phyloP scores from a whole-genome alignment of 1,140 invertebrate species.

The Zaprionus davidi region DNA sequence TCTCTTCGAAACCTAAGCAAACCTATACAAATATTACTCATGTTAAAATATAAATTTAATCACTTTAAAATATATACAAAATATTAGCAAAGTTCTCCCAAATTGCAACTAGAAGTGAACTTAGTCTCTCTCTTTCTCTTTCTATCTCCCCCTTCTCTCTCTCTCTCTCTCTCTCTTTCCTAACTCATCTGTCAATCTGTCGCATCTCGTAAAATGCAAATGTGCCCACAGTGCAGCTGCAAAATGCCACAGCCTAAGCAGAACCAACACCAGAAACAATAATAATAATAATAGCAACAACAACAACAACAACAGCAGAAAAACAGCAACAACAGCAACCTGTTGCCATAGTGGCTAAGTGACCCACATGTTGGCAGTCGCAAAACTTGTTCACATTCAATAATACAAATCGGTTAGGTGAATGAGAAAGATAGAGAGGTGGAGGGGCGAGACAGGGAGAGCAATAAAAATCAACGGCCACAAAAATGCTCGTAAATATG shows the following conservation, averaged over 20 bases:
- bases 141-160: no score
- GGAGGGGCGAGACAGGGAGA: constrained; percentile 15
- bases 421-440: constrained; percentile 14
- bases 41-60: no score
- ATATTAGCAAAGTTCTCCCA: no score
- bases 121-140: neutral
- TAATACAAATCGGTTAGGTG: constrained; percentile 54
- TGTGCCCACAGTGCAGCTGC: constrained; percentile 29
- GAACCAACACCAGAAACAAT: constrained; percentile 7
- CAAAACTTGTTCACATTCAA: constrained; percentile 67
- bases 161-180: neutral
- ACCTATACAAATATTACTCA: no score
- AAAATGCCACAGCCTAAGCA: constrained; percentile 29
- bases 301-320: constrained; percentile 28
- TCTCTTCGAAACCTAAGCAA: no score
- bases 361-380: constrained; percentile 59
- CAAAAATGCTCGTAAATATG: constrained; percentile 58
- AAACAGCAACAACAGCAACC: constrained; percentile 38
- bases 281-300: constrained; percentile 13
- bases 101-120: no score
- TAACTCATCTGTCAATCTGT: constrained; percentile 5
- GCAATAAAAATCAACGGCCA: constrained; percentile 48
- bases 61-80: no score
- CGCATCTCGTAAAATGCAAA: constrained; percentile 2
- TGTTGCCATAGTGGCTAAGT: constrained; percentile 67